Conservation (phyloP, 2,113 vertebrate species). For the Pluvialis apricaria region DNA sequence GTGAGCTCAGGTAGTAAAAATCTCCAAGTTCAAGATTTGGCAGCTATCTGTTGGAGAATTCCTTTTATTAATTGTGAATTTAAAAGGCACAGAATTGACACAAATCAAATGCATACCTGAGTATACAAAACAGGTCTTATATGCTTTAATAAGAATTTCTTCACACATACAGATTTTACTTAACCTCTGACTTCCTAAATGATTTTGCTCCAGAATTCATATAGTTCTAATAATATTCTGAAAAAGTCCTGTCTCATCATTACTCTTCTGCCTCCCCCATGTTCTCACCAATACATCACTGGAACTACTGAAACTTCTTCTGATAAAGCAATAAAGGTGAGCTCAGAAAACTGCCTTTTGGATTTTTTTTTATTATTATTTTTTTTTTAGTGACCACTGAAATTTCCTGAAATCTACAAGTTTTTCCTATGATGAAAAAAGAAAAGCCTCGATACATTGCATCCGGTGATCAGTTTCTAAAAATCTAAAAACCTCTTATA, state of each 20-base stretch:
- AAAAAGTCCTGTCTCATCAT: neutral
- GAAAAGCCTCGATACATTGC: neutral
- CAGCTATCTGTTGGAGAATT: neutral
- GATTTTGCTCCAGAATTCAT: neutral
- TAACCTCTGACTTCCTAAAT: neutral
- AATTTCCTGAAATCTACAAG: neutral
- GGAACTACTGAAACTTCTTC: neutral
- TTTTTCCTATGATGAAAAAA: neutral
- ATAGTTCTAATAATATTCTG: neutral
- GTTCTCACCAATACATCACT: neutral
- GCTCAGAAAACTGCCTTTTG: neutral
- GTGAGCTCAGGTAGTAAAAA: neutral
- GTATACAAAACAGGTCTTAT: neutral
- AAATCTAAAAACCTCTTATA: neutral
- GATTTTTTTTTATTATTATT: fast-evolving
- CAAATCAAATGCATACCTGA: neutral
- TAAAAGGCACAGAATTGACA: neutral
- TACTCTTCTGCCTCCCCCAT: neutral
- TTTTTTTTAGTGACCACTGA: neutral
- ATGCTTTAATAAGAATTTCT: neutral
- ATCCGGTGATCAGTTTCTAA: neutral
- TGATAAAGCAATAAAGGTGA: neutral
- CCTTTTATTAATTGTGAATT: neutral
- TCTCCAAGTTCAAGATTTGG: neutral
- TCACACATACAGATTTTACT: neutral